Evolutionary conservation across 1,140 invertebrate species (phyloP).

Genomic region (Periplaneta americana): DNA sequence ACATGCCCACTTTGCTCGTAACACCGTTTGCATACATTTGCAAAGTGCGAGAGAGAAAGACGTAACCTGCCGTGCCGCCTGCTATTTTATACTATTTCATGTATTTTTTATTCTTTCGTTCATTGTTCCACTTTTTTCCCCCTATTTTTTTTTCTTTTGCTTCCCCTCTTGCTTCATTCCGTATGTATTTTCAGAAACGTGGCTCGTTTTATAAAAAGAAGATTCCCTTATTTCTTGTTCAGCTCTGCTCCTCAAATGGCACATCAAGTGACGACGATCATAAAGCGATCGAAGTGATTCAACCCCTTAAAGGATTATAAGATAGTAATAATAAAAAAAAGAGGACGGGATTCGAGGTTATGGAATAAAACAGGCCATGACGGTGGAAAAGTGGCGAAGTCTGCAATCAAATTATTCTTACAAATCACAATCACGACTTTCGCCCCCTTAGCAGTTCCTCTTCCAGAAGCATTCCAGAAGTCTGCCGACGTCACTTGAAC

Average conservation of each 20-base stretch:
- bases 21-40: conserved; percentile 41
- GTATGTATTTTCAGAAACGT: not conserved
- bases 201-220: not conserved
- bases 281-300: not conserved
- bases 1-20: conserved; percentile 40
- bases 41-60: not conserved
- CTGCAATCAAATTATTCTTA: not conserved
- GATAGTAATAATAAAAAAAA: no score
- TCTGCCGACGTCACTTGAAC: no score
- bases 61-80: not conserved
- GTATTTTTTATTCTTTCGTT: not conserved
- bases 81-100: not conserved
- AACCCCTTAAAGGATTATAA: not conserved
- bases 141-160: not conserved
- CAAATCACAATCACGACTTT: not conserved
- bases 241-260: not conserved
- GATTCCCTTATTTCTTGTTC: not conserved
- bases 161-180: not conserved
- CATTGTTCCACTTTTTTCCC: not conserved
- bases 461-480: no score
- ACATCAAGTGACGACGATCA: not conserved
- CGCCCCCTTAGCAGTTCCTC: no score
- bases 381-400: not conserved
- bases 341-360: not conserved
- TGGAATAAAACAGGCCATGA: not conserved